These are phyloP conservation scores for Pteropus alecto DNA, from an alignment of 2,113 vertebrate species.

Conservation along the genomic window DNA sequence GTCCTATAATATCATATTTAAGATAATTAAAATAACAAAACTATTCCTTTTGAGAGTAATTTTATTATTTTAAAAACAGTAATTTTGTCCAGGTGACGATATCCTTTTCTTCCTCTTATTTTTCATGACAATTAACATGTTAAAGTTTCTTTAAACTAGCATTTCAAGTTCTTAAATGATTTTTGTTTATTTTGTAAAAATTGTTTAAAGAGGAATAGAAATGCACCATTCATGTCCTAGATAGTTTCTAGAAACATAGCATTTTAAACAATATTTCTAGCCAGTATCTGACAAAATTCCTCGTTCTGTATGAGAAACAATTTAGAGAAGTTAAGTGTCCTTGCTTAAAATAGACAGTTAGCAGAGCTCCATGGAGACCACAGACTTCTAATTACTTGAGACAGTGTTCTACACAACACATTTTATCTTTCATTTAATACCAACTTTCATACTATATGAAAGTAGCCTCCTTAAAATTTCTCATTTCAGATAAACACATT, in stretches of 20 bases:
- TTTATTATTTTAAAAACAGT: neutral
- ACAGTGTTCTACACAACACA: neutral
- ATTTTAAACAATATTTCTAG: neutral
- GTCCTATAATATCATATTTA: neutral
- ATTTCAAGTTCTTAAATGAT: neutral
- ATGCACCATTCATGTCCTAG: neutral
- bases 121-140: neutral
- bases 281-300: neutral
- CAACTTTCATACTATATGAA: neutral
- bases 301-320: neutral
- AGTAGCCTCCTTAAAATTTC: neutral
- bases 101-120: neutral
- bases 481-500: neutral
- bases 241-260: neutral
- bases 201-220: neutral
- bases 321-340: neutral
- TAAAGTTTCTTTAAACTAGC: neutral
- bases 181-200: neutral
- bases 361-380: neutral
- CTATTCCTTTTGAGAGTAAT: neutral
- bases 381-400: neutral
- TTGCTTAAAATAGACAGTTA: neutral
- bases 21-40: neutral
- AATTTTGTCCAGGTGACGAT: neutral
- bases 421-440: neutral